Percentiles rank a stretch among this genome's conserved stretches.
phyloP scores from a whole-genome alignment of 2,888 invertebrate genomes.

The Doris montereyensis region DNA sequence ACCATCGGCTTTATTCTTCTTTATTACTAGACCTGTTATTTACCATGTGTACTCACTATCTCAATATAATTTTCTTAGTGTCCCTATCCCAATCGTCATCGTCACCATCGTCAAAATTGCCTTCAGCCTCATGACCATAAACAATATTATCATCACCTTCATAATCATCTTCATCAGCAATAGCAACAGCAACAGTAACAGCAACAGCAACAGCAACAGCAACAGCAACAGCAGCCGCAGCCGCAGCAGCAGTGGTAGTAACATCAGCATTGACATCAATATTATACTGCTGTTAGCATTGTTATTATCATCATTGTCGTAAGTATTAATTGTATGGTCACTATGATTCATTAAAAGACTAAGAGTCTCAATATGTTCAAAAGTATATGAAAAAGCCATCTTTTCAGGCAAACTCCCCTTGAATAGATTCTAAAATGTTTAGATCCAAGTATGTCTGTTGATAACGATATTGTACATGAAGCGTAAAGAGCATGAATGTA shows the following conservation, averaged over 20 bases:
- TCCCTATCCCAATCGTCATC: background rate
- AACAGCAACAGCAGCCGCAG: background rate
- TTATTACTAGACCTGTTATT: background rate
- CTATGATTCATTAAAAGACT: too few species aligned
- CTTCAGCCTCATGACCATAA: background rate
- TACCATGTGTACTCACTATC: background rate
- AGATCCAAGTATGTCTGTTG: too few species aligned
- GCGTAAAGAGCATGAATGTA: too few species aligned
- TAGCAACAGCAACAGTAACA: background rate
- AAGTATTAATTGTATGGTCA: too few species aligned
- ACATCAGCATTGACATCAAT: too few species aligned
- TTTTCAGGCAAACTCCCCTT: too few species aligned
- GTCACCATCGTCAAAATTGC: background rate
- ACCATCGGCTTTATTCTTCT: background rate
- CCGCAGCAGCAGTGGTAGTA: background rate
- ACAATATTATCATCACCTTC: background rate
- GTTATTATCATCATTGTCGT: too few species aligned
- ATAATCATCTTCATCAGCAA: background rate
- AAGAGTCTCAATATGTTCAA: too few species aligned
- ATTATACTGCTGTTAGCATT: too few species aligned
- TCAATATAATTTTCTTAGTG: background rate
- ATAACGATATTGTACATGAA: too few species aligned
- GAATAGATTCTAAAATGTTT: too few species aligned
- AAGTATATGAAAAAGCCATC: too few species aligned
- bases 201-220: background rate